Evolutionary conservation across 2,113 vertebrate genomes (phyloP).

Genomic region (Alces alces): DNA sequence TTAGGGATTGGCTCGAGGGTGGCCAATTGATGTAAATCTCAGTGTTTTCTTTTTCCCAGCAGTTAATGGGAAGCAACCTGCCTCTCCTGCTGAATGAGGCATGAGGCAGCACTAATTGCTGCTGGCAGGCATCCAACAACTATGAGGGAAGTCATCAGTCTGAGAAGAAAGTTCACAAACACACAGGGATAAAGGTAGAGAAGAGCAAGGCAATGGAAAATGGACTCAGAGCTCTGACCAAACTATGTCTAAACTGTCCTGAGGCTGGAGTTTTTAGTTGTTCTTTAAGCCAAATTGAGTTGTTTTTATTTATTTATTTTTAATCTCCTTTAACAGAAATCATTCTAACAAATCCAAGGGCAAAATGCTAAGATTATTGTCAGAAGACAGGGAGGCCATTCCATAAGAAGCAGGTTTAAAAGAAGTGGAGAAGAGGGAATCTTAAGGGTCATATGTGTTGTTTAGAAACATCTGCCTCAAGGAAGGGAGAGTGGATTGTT

Average conservation of each 20-base stretch:
- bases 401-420: background rate
- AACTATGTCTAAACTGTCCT: background rate
- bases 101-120: conserved; percentile 55
- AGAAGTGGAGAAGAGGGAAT: background rate
- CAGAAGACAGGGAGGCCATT: background rate
- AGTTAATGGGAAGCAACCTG: conserved; percentile 63
- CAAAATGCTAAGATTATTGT: background rate
- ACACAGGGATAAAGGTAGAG: background rate
- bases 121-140: conserved; percentile 54
- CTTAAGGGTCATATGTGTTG: background rate
- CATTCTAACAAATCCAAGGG: background rate
- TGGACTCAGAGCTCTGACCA: background rate
- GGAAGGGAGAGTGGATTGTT: background rate
- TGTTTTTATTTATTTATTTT: background rate
- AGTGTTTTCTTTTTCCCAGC: conserved; percentile 49
- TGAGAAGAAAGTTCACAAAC: background rate
- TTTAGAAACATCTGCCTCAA: background rate
- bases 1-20: conserved; percentile 46
- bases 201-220: background rate
- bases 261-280: background rate
- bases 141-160: conserved; percentile 33
- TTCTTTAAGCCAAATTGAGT: background rate
- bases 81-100: conserved; percentile 50
- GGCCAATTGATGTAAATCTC: conserved; percentile 58
- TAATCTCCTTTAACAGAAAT: conserved; percentile 3